phyloP scores from a whole-genome alignment of 2,888 invertebrate genomes.

The Oligia latruncula region DNA sequence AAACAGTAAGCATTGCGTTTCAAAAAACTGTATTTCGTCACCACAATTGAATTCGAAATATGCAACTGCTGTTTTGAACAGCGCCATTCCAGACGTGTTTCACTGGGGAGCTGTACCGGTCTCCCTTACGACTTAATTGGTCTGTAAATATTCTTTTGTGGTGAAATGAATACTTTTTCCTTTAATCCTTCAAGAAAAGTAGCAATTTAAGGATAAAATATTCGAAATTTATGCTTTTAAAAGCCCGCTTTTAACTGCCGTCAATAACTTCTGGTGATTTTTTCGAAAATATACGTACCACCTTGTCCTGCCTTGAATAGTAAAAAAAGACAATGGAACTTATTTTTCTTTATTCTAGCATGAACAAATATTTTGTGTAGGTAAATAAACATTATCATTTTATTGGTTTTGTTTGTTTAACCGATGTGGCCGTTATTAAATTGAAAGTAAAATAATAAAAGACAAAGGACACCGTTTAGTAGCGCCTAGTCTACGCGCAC shows the following conservation, averaged over 20 bases:
- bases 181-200: constrained; percentile 50
- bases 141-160: constrained; percentile 52
- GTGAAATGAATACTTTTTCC: constrained; percentile 40
- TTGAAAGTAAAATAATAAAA: constrained; percentile 25
- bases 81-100: constrained; percentile 32
- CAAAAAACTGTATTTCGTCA: constrained; percentile 55
- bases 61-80: constrained; percentile 27
- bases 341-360: constrained; percentile 43
- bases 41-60: constrained; percentile 44
- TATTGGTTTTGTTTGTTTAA: constrained; percentile 26
- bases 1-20: constrained; percentile 49
- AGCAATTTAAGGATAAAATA: constrained; percentile 48
- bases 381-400: constrained; percentile 38
- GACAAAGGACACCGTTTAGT: constrained; percentile 32
- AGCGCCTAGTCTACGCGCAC: neutral
- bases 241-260: constrained; percentile 24
- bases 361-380: constrained; percentile 33
- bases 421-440: constrained; percentile 28
- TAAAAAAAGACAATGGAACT: constrained; percentile 41
- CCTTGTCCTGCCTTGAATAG: constrained; percentile 29
- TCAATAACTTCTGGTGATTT: constrained; percentile 50
- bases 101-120: constrained; percentile 31
- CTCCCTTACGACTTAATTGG: constrained; percentile 55
- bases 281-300: constrained; percentile 35
- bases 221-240: constrained; percentile 42